Base-by-base conservation (phyloP, 1,140 invertebrate species). In the Drosophila cardini region DNA sequence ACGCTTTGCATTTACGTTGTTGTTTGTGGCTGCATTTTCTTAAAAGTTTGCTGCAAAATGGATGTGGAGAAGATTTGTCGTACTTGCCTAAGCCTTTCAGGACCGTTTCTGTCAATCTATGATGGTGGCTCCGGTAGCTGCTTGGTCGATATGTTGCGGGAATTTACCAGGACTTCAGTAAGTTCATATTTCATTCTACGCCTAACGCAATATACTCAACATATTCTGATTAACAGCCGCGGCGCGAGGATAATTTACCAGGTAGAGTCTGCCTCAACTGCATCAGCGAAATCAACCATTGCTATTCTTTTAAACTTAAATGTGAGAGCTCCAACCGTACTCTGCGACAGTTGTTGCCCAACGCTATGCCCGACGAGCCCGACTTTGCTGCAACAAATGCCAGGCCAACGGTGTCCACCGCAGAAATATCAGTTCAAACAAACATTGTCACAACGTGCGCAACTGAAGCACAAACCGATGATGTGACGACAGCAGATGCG, bases 41-140 rank as follows among this genome's bases (percentile, higher is more conserved):
- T 4, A 48, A 61, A 21, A 64, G 58, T 63, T n/a, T 45, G 26
- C 42, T 67, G 43, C 53, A 36, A 78, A 71, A 85, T 91, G 90
- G 90, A 91, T 72, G 76, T 91, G 52, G 80, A 90, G 32, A 91
- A 91, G 73, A 91, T 91, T n/a, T 91, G 90, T 53, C 72, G 90
- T 11, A 91, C 90, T 15, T 91, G 90, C 32, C 43, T 91, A 9
- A 76, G 71, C 9, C 67, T 89, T 0, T 53, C 62, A 5, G 86
- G 80, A 9, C 85, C 85, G 5, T 73, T 91, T 45, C 43, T 91
- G 10, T 91, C 90, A 13, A 91, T 91, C 10, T 91, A 87, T 32
- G 87, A 91, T 45, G 76, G 73, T 3, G 83, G 76, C 15, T 48
- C 67, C 2, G 76, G 70, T 11, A 77, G 76, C 58, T 80, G 90